Evolutionary conservation across 2,888 invertebrate genomes (phyloP), one percentile per base, ranked within the genome.

Genomic region (Proisotoma minuta): DNA sequence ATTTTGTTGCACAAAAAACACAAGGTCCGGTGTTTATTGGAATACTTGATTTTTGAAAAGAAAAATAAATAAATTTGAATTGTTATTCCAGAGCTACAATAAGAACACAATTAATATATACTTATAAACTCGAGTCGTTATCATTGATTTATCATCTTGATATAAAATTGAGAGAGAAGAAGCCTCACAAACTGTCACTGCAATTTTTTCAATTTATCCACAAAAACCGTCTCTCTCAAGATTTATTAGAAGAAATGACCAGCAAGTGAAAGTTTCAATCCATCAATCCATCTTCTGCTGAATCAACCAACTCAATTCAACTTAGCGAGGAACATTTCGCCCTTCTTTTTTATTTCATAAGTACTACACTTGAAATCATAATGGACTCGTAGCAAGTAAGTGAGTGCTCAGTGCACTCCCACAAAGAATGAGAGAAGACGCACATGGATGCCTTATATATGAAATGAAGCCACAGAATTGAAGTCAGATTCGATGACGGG

Each of bases 161-260:
- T n/a, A n/a, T n/a, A n/a, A n/a, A n/a, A n/a, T n/a, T n/a, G n/a
- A n/a, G n/a, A n/a, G n/a, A n/a, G n/a, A n/a, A n/a, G n/a, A n/a
- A n/a, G n/a, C n/a, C n/a, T n/a, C n/a, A n/a, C n/a, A n/a, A n/a
- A n/a, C n/a, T n/a, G n/a, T n/a, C n/a, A n/a, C n/a, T n/a, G n/a
- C n/a, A n/a, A 34, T 34, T 34, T 43, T 43, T 43, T 15, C 18
- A 43, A 43, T n/a, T 20, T n/a, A 54, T 34, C 53, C 20, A 34
- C 22, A 8, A 20, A 52, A 5, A n/a, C 52, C 18, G 39, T 54
- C 53, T 39, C 15, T 54, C 34, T 54, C 29, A 39, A 54, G 53
- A 54, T 54, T 54, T 54, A 54, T 54, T 29, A 18, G 29, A 29
- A 54, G 39, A 39, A 54, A 54, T 54, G 53, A 54, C 53, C 53